Base-by-base conservation (phyloP, 2,113 vertebrate species). In the Colaptes auratus region DNA sequence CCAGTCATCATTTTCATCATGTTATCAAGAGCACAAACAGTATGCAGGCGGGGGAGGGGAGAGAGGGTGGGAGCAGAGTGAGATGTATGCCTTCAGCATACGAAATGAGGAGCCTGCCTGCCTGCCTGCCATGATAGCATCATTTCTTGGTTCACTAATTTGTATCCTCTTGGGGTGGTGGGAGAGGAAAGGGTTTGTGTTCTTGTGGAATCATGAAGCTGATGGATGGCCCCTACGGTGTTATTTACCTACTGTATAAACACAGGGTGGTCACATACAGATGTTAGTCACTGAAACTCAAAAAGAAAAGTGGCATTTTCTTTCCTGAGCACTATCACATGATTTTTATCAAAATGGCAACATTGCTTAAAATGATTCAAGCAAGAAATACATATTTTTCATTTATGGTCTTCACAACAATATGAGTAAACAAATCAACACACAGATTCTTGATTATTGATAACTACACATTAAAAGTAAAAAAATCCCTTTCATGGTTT, bases 1-100 rank as follows among this genome's bases (percentile, higher is more conserved):
- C 55, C 87, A 75, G 76, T 85, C 81, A 81, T 96, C 89, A 92
- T 71, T 94, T 35, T 91, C 94, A 93, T 92, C 77, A 48, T 92
- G 95, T 96, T 85, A 96, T 96, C 91, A 73, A 81, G 95, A 96
- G 95, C 96, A 94, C 95, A 97, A 85, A 95, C 84, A 88, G 89
- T 83, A 65, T 64, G 85, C 76, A 50, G 91, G 79, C 90, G 92
- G 88, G 70, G 94, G 94, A 91, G 78, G 77, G 95, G 70, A 90
- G 21, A 19, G 74, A 74, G 95, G 92, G 93, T 55, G 72, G 87
- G 96, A 93, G 80, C 93, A 39, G 82, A 86, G 84, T 46, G 82
- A 92, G 90, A 74, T 14, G 82, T 74, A 96, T 66, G 94, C 95
- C 93, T 95, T 79, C 69, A 89, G 97, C 97, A 98, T 98, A 97